These are phyloP conservation scores for Perca flavescens DNA, from an alignment of 2,113 vertebrate genomes.

Conservation along the genomic window DNA sequence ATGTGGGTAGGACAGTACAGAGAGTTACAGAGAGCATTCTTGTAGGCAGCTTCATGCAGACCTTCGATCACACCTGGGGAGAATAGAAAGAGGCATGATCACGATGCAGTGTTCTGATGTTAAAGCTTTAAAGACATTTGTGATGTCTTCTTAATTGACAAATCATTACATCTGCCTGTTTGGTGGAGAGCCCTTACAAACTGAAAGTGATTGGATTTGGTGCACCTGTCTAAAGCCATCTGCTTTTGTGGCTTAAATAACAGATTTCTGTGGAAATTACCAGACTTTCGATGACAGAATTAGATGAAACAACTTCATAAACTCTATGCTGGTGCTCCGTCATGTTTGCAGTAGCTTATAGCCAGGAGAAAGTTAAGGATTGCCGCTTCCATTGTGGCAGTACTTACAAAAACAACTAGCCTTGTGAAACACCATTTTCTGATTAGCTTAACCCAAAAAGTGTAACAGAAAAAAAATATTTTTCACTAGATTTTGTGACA, in stretches of 20 bases:
- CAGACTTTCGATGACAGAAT: not conserved
- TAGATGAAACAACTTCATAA: not conserved
- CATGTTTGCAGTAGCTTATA: not conserved
- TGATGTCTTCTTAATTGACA: not conserved
- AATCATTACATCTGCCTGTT: not conserved
- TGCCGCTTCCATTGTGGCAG: not conserved
- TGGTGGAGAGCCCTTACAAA: not conserved
- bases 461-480: too few species aligned
- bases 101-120: not conserved
- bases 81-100: not conserved
- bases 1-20: conserved; percentile 94
- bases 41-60: conserved; percentile 91
- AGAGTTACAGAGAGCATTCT: conserved; percentile 91
- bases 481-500: too few species aligned
- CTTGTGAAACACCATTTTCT: too few species aligned
- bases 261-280: not conserved
- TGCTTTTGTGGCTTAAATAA: not conserved
- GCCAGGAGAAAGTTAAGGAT: not conserved
- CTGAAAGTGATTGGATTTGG: not conserved
- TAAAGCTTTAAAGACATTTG: not conserved
- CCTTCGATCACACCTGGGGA: conserved; percentile 90
- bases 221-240: not conserved
- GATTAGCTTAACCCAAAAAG: too few species aligned
- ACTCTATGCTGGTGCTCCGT: not conserved
- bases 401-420: too few species aligned